Evolutionary conservation across 30 jellyfish, hydroid and myxozoan genomes (phyloP), one percentile per base, ranked within the genome.

Genomic region (Aurelia sp.): DNA sequence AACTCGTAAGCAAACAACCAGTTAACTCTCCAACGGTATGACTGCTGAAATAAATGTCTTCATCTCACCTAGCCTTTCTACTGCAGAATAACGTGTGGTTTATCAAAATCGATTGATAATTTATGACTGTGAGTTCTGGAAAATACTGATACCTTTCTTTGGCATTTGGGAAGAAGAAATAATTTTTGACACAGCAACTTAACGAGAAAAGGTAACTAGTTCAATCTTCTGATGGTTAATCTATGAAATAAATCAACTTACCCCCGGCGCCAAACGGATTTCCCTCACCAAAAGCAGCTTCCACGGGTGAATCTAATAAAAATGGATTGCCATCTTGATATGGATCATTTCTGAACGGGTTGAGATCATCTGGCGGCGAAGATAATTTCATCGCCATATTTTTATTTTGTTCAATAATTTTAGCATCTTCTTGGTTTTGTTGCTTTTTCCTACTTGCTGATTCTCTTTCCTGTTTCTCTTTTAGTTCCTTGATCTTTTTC

Each of bases 401-500:
- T 30, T 66, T 37, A 6, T 22, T 59, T 66, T 64, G 66, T 19
- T 73, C 82, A n/a, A 13, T 77, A 13, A 53, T 51, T 80, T 68
- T 31, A 30, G 83, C 15, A 20, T 21, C 57, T 31, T 41, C 80
- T 33, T 30, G 35, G 18, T 16, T 27, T 63, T 74, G 86, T 62
- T 48, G 78, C 50, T 61, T 73, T 47, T 41, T n/a, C 15, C 51
- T 41, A 10, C 47, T 65, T 20, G 73, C 53, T 16, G 85, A 78
- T 64, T 78, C 90, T 2, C 64, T 78, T 61, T 73, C 86, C 31
- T 69, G 77, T 21, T 44, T 44, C 50, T 87, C 98, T 50, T 80
- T 83, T 40, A 88, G 48, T 62, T 93, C 98, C 64, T 84, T 93
- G 13, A 79, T 61, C 44, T 72, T 78, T 64, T 93, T 93, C 97